Percentiles rank a stretch among this genome's conserved stretches.
These are phyloP conservation scores for Panagrolaimus sp. DNA, from an alignment of 1,140 invertebrate species.

Conservation along the genomic window DNA sequence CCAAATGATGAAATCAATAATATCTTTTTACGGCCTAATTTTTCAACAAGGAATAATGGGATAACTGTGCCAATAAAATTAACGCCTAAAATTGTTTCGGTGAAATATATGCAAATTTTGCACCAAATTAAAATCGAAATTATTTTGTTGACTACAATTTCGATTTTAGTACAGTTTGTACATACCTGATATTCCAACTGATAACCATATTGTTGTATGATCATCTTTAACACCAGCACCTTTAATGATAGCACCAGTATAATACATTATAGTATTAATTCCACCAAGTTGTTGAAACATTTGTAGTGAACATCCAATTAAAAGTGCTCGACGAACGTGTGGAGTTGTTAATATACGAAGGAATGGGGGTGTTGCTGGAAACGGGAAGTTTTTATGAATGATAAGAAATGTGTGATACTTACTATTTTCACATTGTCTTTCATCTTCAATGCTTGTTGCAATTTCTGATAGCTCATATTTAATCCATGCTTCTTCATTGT, in stretches of 20 bases:
- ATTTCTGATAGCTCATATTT: conserved; percentile 50
- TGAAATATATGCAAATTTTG: too few species aligned
- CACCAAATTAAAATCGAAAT: too few species aligned
- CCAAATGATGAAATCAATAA: conserved; percentile 62
- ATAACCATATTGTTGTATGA: conserved; percentile 65
- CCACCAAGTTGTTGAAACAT: conserved; percentile 65
- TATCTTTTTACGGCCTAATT: conserved; percentile 63
- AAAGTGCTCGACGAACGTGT: conserved; percentile 61
- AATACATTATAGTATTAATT: conserved; percentile 67
- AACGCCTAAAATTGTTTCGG: conserved; percentile 55
- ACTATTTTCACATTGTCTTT: background rate
- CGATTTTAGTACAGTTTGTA: too few species aligned
- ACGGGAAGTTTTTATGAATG: conserved; percentile 9
- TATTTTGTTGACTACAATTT: too few species aligned
- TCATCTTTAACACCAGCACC: conserved; percentile 65
- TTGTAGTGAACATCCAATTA: conserved; percentile 65
- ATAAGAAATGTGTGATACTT: background rate
- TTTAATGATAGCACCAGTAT: conserved; percentile 62
- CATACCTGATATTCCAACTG: conserved; percentile 60
- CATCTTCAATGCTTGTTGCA: background rate
- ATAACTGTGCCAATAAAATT: conserved; percentile 65
- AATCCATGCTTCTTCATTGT: conserved; percentile 40
- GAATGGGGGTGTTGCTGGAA: conserved; percentile 48
- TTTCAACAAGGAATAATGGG: conserved; percentile 65
- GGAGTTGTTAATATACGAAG: conserved; percentile 61